Percentiles rank a stretch among this genome's conserved stretches.
Conservation (phyloP, 2,888 invertebrate species). For the Lordiphosa andalusiaca region DNA sequence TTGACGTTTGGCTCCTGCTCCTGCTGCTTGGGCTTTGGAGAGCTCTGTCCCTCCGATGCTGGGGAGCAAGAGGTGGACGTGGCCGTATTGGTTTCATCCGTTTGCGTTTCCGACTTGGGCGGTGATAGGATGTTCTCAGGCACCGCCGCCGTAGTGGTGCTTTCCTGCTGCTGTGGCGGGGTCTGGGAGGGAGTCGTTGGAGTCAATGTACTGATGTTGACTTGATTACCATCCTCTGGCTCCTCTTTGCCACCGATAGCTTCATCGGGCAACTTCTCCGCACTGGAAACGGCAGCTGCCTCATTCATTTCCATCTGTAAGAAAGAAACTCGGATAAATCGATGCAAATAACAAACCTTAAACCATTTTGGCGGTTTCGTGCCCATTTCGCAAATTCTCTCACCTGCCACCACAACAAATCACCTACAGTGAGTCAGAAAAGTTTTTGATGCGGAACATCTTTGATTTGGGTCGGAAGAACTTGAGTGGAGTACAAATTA, state of each 20-base stretch:
- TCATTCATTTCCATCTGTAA: background rate
- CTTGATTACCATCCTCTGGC: conserved; percentile 19
- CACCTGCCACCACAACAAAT: conserved; percentile 58
- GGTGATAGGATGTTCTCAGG: conserved; percentile 77
- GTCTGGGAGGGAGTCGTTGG: conserved; percentile 67
- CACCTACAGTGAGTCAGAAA: conserved; percentile 18
- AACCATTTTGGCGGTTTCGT: conserved; percentile 65
- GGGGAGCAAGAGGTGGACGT: conserved; percentile 76
- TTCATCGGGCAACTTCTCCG: too few species aligned
- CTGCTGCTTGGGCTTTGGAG: conserved; percentile 47
- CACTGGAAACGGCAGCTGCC: too few species aligned
- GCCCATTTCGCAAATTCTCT: conserved; percentile 47
- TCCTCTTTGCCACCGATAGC: background rate
- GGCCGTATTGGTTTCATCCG: conserved; percentile 77
- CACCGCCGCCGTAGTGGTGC: conserved; percentile 33
- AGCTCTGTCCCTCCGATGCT: conserved; percentile 76
- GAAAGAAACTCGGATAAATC: conserved; percentile 54
- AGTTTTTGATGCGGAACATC: too few species aligned
- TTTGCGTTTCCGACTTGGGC: conserved; percentile 78
- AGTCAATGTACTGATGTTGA: conserved; percentile 36
- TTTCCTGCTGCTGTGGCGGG: conserved; percentile 50
- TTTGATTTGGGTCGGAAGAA: too few species aligned
- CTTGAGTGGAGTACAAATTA: too few species aligned
- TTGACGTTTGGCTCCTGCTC: conserved; percentile 58
- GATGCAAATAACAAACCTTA: conserved; percentile 63